Conservation (phyloP, 1,140 invertebrate species). For the Ctenoplectra terminalis region DNA sequence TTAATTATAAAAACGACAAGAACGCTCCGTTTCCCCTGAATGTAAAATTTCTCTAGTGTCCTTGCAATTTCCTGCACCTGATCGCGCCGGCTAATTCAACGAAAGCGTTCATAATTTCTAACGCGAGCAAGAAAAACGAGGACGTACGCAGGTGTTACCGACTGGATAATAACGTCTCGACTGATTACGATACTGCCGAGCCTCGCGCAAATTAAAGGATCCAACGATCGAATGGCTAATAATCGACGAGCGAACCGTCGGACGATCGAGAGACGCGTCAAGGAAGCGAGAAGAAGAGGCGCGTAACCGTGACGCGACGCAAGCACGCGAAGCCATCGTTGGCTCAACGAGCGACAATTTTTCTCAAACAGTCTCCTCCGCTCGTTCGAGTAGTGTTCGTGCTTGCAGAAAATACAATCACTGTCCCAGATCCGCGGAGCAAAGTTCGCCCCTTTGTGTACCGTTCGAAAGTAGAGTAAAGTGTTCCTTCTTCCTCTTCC, state of each 20-base stretch:
- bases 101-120: constrained; percentile 19
- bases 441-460: constrained; percentile 66
- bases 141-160: constrained; percentile 32
- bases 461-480: constrained; percentile 65
- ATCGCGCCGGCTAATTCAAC: constrained; percentile 28
- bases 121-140: constrained; percentile 5
- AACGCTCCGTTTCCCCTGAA: no score
- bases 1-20: no score
- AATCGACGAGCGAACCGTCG: not conserved
- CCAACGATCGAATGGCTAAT: not conserved
- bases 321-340: constrained; percentile 35
- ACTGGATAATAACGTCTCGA: constrained; percentile 2
- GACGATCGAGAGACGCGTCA: no score
- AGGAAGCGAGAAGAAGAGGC: not conserved
- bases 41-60: constrained; percentile 11
- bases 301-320: constrained; percentile 20
- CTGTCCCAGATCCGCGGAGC: constrained; percentile 52
- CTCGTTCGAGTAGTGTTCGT: constrained; percentile 53
- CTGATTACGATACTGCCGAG: constrained; percentile 12
- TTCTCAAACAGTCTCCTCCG: constrained; percentile 44
- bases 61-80: constrained; percentile 16
- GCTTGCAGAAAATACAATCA: constrained; percentile 66
- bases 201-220: not conserved
- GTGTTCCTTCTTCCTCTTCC: constrained; percentile 35
- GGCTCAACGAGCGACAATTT: constrained; percentile 53